Conservation (phyloP, 2,113 vertebrate species). For the Boulengeromyrus knoepffleri region DNA sequence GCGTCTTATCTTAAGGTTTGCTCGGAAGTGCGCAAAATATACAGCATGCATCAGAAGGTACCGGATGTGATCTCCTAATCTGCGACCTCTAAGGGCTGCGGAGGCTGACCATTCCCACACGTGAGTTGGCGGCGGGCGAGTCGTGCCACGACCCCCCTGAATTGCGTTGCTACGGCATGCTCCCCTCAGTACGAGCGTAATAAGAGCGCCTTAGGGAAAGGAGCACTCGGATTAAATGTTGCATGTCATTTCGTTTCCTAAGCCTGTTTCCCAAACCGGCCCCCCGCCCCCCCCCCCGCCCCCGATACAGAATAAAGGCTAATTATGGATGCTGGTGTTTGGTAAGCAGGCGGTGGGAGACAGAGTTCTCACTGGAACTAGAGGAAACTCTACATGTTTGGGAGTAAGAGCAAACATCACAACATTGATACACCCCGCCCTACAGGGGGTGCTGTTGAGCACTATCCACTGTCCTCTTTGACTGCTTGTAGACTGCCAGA, state of each 20-base stretch:
- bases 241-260: neutral
- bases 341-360: constrained; percentile 43
- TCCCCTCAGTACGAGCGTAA: constrained; percentile 32
- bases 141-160: neutral
- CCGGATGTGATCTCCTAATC: neutral
- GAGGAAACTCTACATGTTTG: neutral
- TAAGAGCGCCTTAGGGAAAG: constrained; percentile 38
- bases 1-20: neutral
- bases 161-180: constrained; percentile 14
- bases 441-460: neutral
- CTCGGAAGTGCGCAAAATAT: neutral
- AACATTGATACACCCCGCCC: neutral
- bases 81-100: neutral
- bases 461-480: neutral
- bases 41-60: neutral
- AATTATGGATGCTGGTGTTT: constrained; percentile 42
- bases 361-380: constrained; percentile 4
- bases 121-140: neutral
- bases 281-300: neutral
- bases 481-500: neutral
- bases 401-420: neutral
- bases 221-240: constrained; percentile 37
- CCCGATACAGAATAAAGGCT: constrained; percentile 41
- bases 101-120: neutral
- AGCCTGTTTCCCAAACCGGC: neutral